A percentile compares a stretch with the other conserved stretches of the same genome.
Conservation (phyloP, 2,888 invertebrate genomes). For the Plusia festucae region DNA sequence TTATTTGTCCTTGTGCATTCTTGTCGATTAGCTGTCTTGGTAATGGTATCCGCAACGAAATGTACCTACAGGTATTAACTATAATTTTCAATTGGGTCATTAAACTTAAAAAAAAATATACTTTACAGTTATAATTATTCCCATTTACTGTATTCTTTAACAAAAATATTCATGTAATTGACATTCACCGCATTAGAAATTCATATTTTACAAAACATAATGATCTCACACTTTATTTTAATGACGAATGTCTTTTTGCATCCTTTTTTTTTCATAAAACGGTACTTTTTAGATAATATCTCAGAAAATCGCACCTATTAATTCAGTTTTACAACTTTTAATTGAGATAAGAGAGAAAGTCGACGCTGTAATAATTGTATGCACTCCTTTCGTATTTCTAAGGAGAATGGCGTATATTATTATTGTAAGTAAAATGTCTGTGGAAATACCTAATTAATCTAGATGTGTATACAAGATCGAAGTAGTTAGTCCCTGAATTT, state of each 20-base stretch:
- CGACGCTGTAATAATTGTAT: neutral
- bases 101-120: neutral
- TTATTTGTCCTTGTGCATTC: too few species aligned
- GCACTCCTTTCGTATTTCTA: conserved; percentile 38
- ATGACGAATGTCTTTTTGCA: conserved; percentile 25
- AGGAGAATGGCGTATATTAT: neutral
- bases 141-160: neutral
- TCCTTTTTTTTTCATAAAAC: conserved; percentile 29
- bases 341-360: conserved; percentile 34
- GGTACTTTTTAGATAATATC: conserved; percentile 14
- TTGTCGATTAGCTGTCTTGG: too few species aligned
- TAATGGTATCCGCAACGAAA: too few species aligned
- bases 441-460: too few species aligned
- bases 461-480: too few species aligned
- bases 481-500: too few species aligned
- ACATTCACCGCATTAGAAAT: neutral
- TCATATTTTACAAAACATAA: conserved; percentile 3
- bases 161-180: neutral
- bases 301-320: conserved; percentile 19
- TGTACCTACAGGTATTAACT: too few species aligned
- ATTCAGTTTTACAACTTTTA: conserved; percentile 32
- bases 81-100: neutral
- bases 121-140: neutral
- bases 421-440: neutral
- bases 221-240: conserved; percentile 3